Base-by-base conservation (phyloP, 2,888 invertebrate species). In the Xanthia icteritia region DNA sequence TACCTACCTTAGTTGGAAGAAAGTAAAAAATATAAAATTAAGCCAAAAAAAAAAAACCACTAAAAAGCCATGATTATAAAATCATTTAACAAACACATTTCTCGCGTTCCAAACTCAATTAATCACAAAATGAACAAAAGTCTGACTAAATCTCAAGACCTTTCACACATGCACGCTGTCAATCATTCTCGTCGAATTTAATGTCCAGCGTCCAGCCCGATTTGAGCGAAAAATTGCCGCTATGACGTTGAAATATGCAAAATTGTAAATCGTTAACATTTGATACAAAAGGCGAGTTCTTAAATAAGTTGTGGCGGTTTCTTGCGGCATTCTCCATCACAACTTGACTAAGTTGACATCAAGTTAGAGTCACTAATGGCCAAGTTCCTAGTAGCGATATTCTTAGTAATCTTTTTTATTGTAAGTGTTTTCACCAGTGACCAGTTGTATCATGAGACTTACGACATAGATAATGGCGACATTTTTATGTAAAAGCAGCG, bases 281-380 rank as follows among this genome's bases (percentile, higher is more conserved):
- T 51, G 4, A 65, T 54, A 39, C 65, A 1, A 51, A 66, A 48
- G 0, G 39, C 20, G 20, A 42, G 67, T 42, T 66, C 56, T 69
- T 63, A 39, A 13, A 36, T 63, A 74, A 60, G 31, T n/a, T 36
- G 20, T 39, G 27, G 36, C 13, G 6, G 15, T 60, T 45, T 60
- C 51, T 54, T 4, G 51, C 36, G 9, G 71, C 60, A 39, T 69
- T 6, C 6, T 79, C 56, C 65, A 68, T 81, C 64, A 69, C 8
- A 72, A 81, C 72, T 81, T 80, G 39, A 63, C 58, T 71, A 68
- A 71, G 67, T 75, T 45, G 27, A 31, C 39, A 64, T 51, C 45
- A 75, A 79, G 58, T 81, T 71, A 67, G 45, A 63, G 61, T 23
- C 58, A 39, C 54, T 75, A 79, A 79, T 71, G 67, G 54, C 67